Base-by-base conservation (phyloP, 2,113 vertebrate genomes). In the Aphelocoma coerulescens region DNA sequence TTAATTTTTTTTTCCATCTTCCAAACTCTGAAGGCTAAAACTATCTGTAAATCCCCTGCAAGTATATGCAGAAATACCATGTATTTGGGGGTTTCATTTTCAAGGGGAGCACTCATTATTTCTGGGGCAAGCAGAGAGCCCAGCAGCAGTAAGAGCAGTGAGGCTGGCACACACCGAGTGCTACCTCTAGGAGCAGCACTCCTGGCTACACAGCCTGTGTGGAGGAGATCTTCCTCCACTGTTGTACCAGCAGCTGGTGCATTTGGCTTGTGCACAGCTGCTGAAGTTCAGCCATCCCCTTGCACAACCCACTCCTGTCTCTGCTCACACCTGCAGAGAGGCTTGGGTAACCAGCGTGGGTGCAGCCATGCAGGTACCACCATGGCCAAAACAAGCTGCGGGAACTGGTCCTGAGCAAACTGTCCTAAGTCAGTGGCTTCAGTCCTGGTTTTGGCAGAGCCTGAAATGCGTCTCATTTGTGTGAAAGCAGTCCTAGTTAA, bases 111-210 rank as follows among this genome's bases (percentile, higher is more conserved):
- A 5, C 8, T 87, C 13, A 1, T 49, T 24, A 54, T 85, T 58
- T 66, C 10, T 59, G 57, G 8, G 77, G 69, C 44, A 82, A 71
- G 48, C 4, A 18, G 57, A 41, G n/a, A 37, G 26, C 26, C 39
- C 37, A 16, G 24, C 1, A 3, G 48, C 62, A 79, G 52, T 0
- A 3, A 37, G 73, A 54, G 44, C 74, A 78, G 48, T 0, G 0
- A 67, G 66, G n/a, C 35, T 67, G 6, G 55, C 35, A 37, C 19
- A 11, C 27, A 15, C 32, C 0, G 0, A 33, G 13, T 43, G 23
- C 48, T 46, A 7, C 32, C 20, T 35, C 43, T 37, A 0, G 6
- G 49, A 22, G 33, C 49, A 62, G 33, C 35, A 21, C 46, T 76
- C 20, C 41, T 1, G 9, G 58, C 52, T 1, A 0, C 35, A 62